Conservation (phyloP, 2,797 vertebrate genomes). For the Orestias chungarensis region DNA sequence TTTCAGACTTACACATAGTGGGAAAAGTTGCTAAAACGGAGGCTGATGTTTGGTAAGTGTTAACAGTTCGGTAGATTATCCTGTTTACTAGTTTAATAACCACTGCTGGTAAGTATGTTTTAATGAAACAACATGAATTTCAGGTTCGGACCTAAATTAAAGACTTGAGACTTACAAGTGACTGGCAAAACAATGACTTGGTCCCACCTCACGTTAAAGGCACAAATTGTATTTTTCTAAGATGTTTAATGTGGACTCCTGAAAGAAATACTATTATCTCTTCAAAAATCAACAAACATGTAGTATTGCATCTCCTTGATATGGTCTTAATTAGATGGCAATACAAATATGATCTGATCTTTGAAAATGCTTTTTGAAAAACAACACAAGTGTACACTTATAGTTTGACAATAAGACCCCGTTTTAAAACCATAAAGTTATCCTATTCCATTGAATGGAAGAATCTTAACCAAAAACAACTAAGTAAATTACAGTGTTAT, state of each 20-base stretch:
- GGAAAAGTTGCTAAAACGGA: neutral
- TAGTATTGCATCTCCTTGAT: too few species aligned
- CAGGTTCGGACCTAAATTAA: neutral
- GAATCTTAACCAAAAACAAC: too few species aligned
- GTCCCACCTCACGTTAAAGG: neutral
- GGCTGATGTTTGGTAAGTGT: neutral
- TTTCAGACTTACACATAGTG: neutral
- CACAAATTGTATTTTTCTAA: neutral
- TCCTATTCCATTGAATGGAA: too few species aligned
- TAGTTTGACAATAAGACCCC: too few species aligned
- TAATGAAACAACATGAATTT: neutral
- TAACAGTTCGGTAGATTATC: neutral
- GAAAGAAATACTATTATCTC: too few species aligned
- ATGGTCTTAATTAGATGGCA: too few species aligned
- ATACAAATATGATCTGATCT: too few species aligned
- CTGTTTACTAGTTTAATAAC: neutral
- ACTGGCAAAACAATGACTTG: neutral
- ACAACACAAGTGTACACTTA: too few species aligned
- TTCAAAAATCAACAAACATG: too few species aligned
- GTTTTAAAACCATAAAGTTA: too few species aligned
- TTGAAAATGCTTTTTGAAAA: too few species aligned
- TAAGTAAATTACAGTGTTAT: too few species aligned
- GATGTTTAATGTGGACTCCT: neutral
- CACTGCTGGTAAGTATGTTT: neutral
- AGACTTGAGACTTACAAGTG: neutral